Percentiles rank a stretch among this genome's conserved stretches.
Evolutionary conservation across 2,888 invertebrate genomes (phyloP).

Genomic region (Sarcophaga rosellei): DNA sequence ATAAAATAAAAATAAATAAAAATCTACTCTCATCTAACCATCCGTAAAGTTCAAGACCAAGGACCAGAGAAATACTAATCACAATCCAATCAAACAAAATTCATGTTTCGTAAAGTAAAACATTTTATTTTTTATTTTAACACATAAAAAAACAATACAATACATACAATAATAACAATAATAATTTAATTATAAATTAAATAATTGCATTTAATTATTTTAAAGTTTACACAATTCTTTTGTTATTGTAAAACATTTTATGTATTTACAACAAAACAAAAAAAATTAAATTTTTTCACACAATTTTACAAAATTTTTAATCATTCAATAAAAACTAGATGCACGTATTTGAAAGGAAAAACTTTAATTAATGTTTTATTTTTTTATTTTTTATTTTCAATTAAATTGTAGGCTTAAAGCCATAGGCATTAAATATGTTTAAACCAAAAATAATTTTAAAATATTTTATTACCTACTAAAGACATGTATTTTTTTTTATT

Average conservation of each 20-base stretch:
- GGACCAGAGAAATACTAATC: constrained; percentile 54
- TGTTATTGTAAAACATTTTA: constrained; percentile 19
- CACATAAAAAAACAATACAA: constrained; percentile 9
- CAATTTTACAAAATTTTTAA: neutral
- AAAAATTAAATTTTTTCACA: neutral
- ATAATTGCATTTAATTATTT: constrained; percentile 5
- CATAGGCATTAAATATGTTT: too few relatives aligned
- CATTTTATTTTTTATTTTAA: constrained; percentile 10
- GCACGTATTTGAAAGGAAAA: neutral
- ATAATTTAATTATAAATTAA: neutral
- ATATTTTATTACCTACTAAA: too few relatives aligned
- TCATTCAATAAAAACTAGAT: constrained; percentile 33
- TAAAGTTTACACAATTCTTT: neutral
- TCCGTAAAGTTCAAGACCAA: constrained; percentile 71
- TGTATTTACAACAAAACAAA: constrained; percentile 16
- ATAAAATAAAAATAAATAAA: too few relatives aligned
- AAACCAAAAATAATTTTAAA: too few relatives aligned
- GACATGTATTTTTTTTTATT: too few relatives aligned
- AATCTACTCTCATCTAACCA: constrained; percentile 62
- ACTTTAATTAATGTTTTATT: too few relatives aligned
- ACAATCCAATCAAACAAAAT: too few relatives aligned
- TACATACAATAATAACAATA: constrained; percentile 12
- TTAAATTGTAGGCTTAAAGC: too few relatives aligned
- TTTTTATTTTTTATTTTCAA: too few relatives aligned
- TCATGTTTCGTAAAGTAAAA: constrained; percentile 16